Evolutionary conservation across 2,797 vertebrate species (phyloP).

Genomic region (Acropternis orthonyx): DNA sequence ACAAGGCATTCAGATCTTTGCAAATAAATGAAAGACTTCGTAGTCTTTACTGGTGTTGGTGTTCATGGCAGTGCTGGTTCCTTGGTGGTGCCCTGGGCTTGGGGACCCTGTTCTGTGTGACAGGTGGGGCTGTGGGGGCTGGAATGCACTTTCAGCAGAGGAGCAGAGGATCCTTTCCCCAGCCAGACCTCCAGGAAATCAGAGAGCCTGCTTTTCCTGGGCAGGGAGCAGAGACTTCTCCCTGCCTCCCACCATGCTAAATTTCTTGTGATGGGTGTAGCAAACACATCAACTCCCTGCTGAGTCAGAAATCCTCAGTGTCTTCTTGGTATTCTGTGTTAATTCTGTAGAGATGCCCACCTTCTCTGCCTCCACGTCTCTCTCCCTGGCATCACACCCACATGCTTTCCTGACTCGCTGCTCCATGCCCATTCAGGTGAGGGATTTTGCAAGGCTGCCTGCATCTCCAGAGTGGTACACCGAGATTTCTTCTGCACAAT

Average conservation of each 20-base stretch:
- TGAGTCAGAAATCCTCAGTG: neutral
- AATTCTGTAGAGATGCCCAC: neutral
- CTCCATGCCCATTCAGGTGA: neutral
- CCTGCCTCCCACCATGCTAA: neutral
- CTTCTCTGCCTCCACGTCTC: neutral
- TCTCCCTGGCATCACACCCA: neutral
- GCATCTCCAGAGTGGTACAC: neutral
- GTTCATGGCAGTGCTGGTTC: neutral
- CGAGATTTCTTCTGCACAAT: neutral
- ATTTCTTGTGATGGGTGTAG: neutral
- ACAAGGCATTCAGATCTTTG: neutral
- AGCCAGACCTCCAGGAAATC: neutral
- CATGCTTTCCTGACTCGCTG: accelerated
- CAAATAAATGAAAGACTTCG: neutral
- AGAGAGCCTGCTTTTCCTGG: neutral
- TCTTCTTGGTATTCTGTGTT: neutral
- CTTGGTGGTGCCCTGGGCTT: accelerated
- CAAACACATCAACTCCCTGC: neutral
- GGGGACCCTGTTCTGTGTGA: neutral
- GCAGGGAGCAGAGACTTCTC: neutral
- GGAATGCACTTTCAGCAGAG: neutral
- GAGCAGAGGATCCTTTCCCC: neutral
- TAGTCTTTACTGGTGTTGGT: neutral
- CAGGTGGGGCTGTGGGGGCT: neutral
- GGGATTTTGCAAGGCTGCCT: neutral